Percentiles rank a stretch among this genome's conserved stretches.
phyloP scores from a whole-genome alignment of 2,888 invertebrate species.

The Cryptophagus acutangulus region DNA sequence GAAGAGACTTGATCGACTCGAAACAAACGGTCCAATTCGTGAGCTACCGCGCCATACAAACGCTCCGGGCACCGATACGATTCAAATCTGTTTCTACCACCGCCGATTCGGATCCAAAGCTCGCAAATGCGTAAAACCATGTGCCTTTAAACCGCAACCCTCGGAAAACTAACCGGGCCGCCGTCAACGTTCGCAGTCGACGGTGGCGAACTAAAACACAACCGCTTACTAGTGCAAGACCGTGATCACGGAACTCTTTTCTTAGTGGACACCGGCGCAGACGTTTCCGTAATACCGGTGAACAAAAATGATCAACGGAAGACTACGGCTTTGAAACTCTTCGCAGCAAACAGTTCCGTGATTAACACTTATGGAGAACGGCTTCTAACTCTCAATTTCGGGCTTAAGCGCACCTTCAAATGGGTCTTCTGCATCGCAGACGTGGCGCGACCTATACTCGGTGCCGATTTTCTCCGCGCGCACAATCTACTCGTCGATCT shows the following conservation, averaged over 20 bases:
- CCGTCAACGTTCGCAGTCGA: neutral
- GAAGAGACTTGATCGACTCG: too few species aligned
- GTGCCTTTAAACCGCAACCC: neutral
- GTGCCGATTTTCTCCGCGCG: slow-evolving; percentile 33
- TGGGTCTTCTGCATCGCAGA: slow-evolving; percentile 38
- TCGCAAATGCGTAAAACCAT: neutral
- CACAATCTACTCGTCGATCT: slow-evolving; percentile 35
- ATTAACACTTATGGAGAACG: neutral
- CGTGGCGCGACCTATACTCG: slow-evolving; percentile 36
- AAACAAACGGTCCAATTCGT: too few species aligned
- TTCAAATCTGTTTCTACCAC: slow-evolving; percentile 2
- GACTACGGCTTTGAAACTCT: neutral
- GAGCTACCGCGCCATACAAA: too few species aligned
- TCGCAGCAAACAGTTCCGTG: neutral
- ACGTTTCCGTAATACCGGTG: neutral
- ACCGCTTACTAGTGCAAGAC: neutral
- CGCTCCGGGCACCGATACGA: too few species aligned
- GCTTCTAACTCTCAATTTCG: slow-evolving; percentile 25
- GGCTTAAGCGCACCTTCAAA: slow-evolving; percentile 28
- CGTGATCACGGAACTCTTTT: neutral
- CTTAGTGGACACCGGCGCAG: slow-evolving; percentile 1
- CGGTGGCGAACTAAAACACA: neutral
- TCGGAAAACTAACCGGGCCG: slow-evolving; percentile 1
- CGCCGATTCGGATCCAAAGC: neutral
- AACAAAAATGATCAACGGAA: neutral